Base-by-base conservation (phyloP, 2,888 invertebrate species). In the Rotaria macrura region DNA sequence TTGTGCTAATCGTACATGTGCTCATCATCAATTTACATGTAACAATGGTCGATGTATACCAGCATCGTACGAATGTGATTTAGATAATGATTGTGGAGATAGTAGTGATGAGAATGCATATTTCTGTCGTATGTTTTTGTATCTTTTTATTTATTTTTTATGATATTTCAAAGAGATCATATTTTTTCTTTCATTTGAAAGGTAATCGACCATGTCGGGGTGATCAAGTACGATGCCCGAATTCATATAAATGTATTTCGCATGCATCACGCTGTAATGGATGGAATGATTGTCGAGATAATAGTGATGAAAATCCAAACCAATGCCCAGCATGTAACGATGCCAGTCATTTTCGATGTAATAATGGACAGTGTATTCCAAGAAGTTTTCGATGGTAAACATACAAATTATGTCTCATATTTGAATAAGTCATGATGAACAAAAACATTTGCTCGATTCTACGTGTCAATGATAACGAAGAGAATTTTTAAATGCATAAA, bases 201-300 rank as follows among this genome's bases (percentile, higher is more conserved):
- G 79, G 84, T 12, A 85, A 85, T 79, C 84, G 85, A 74, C 84
- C 84, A 4, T 85, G 85, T 79, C 55, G 72, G 20, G 29, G 4
- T 55, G 85, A 84, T 54, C 84, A 84, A 74, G 57, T 57, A 49
- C 49, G 84, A 10, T 85, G 85, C 84, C 84, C 65, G 1, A 84
- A 85, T 79, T 85, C 85, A 20, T 85, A 85, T 38, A 84, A 85
- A 79, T 85, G 85, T n/a, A 74, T 85, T n/a, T 91, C 91, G 0
- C 88, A 89, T 47, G 89, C 91, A 79, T 91, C 91, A 90, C 88
- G 90, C 54, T 98, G 97, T 90, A 97, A 98, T 90, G 96, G 96
- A 91, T 96, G 96, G 90, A 95, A 97, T 89, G 97, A 98, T 90
- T 98, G 97, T 89, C 96, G 96, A 0, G 97, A 98, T 90, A 94